Evolutionary conservation across 2,797 vertebrate genomes (phyloP).

Genomic region (Vireo griseus): DNA sequence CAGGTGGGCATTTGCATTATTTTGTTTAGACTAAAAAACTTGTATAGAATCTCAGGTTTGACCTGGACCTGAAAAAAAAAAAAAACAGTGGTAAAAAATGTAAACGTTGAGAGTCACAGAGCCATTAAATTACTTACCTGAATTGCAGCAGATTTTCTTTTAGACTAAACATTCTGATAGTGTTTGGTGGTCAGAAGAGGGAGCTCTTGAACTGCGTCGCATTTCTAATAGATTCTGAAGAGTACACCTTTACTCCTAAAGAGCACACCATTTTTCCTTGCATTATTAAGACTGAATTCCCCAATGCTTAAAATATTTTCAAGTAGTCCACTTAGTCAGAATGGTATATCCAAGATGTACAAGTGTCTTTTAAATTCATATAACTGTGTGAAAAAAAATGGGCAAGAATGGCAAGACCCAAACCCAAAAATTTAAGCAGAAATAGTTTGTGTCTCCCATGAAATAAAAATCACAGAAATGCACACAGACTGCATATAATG

Average conservation of each 20-base stretch:
- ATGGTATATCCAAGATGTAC: background rate
- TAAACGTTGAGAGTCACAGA: background rate
- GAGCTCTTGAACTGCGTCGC: slow-evolving; percentile 17
- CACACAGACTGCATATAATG: background rate
- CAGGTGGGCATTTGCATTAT: rapidly evolving
- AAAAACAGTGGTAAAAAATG: background rate
- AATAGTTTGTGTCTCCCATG: background rate
- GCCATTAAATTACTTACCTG: background rate
- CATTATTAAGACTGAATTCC: background rate
- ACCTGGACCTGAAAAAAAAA: background rate
- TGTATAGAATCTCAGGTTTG: background rate
- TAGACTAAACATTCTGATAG: background rate
- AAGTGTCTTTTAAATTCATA: background rate
- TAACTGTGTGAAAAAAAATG: background rate
- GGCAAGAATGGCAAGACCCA: background rate
- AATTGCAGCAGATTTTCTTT: background rate
- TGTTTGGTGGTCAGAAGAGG: slow-evolving; percentile 25
- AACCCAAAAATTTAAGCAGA: background rate
- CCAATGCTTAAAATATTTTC: background rate
- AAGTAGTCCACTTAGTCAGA: background rate
- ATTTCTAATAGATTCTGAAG: background rate
- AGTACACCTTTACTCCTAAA: background rate
- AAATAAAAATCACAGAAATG: background rate
- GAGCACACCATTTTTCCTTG: background rate
- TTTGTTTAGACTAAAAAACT: background rate